Conservation (phyloP, 2,888 invertebrate genomes). For the Entomobrya proxima region DNA sequence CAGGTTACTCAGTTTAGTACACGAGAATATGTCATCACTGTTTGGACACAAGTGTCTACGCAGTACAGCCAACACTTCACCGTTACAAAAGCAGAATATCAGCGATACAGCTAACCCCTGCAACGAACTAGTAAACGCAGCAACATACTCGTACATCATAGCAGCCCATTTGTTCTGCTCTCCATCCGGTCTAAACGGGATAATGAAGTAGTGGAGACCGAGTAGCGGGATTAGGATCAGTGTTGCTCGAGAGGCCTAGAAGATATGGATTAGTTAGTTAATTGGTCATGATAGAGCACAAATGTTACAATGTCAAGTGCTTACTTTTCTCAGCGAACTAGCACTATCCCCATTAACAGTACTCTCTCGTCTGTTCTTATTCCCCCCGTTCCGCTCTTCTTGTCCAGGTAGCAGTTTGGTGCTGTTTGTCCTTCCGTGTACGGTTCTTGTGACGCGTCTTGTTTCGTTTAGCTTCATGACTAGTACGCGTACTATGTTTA, state of each 20-base stretch:
- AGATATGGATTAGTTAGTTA: not conserved
- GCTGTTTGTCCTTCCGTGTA: slow-evolving; percentile 34
- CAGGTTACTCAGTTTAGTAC: not conserved
- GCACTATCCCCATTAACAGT: slow-evolving; percentile 15
- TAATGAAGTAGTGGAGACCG: slow-evolving; percentile 92
- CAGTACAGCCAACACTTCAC: slow-evolving; percentile 83
- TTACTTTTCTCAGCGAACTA: slow-evolving; percentile 36
- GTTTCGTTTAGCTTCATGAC: slow-evolving; percentile 83
- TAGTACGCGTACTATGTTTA: slow-evolving; percentile 92
- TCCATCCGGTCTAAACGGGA: slow-evolving; percentile 87
- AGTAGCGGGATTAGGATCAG: slow-evolving; percentile 92
- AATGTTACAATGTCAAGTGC: not conserved
- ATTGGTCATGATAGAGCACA: not conserved
- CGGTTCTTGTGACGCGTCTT: slow-evolving; percentile 56
- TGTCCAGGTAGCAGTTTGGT: not conserved
- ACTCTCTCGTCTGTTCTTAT: not conserved
- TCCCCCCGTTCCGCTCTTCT: not conserved
- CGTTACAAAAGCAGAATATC: slow-evolving; percentile 95
- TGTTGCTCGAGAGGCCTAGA: slow-evolving; percentile 84
- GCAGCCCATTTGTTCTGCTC: slow-evolving; percentile 80
- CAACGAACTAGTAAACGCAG: slow-evolving; percentile 91
- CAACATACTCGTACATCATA: slow-evolving; percentile 88
- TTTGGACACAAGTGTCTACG: slow-evolving; percentile 50
- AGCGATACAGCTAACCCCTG: slow-evolving; percentile 95
- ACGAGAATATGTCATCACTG: not conserved